Evolutionary conservation across 2,888 invertebrate species (phyloP).

Genomic region (Melinaea menophilus): DNA sequence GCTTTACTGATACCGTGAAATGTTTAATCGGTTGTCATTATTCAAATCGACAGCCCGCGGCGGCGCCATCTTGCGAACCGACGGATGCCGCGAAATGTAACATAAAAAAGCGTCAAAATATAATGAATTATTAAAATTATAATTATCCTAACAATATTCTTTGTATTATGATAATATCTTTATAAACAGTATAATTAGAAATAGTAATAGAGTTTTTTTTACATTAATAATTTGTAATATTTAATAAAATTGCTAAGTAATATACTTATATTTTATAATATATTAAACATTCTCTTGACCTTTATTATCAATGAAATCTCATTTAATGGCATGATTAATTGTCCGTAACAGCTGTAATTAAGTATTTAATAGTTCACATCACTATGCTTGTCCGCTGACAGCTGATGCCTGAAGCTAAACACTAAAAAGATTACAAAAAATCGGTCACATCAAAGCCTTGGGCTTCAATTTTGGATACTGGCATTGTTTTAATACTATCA

Average conservation of each 20-base stretch:
- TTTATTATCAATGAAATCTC: slow-evolving; percentile 48
- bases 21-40: slow-evolving; percentile 50
- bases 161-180: not conserved
- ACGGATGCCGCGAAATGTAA: slow-evolving; percentile 14
- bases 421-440: slow-evolving; percentile 43
- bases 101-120: not conserved
- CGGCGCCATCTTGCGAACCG: slow-evolving; percentile 27
- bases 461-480: slow-evolving; percentile 10
- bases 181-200: no score
- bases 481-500: not conserved
- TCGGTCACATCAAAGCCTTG: slow-evolving; percentile 39
- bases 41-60: slow-evolving; percentile 50
- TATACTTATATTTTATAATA: not conserved
- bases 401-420: slow-evolving; percentile 47
- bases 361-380: slow-evolving; percentile 52
- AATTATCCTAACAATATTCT: not conserved
- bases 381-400: slow-evolving; percentile 39
- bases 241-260: not conserved
- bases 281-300: slow-evolving; percentile 27
- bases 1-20: slow-evolving; percentile 42
- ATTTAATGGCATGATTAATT: slow-evolving; percentile 63
- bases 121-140: slow-evolving; percentile 7
- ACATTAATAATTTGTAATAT: slow-evolving; percentile 5
- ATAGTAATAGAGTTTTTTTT: no score
- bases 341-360: slow-evolving; percentile 58